Evolutionary conservation across 37 sponge, comb jelly and placozoan species (phyloP).

Genomic region (Theonella swinhoei): DNA sequence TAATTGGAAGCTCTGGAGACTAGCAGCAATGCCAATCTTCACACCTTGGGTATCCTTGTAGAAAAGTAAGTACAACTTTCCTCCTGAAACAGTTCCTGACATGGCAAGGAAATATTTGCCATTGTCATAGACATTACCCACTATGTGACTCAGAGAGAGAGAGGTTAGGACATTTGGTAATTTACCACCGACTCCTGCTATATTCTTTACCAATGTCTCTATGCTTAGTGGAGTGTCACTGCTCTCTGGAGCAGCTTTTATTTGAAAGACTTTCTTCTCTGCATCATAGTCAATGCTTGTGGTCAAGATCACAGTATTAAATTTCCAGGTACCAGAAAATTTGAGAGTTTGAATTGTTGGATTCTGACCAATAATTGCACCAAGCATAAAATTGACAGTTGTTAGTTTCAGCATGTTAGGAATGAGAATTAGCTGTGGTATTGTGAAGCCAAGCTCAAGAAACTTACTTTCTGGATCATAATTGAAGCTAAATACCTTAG

Average conservation of each 20-base stretch:
- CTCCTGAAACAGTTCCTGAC: not conserved
- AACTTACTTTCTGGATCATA: not conserved
- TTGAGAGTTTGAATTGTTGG: not conserved
- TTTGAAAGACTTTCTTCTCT: not conserved
- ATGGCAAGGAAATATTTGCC: not conserved
- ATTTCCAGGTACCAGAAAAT: not conserved
- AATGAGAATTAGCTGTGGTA: not conserved
- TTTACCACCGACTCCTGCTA: not conserved
- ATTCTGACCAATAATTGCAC: not conserved
- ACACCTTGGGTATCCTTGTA: not conserved
- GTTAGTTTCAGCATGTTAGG: not conserved
- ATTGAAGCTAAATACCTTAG: not conserved
- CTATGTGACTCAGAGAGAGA: not conserved
- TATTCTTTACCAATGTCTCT: not conserved
- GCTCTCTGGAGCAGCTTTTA: not conserved
- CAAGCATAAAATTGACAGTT: not conserved
- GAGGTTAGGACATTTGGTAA: not conserved
- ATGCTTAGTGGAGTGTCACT: not conserved
- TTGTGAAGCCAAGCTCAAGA: not conserved
- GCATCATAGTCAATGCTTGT: not conserved
- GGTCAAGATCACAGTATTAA: not conserved
- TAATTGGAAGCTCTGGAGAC: not conserved
- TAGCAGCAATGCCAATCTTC: not conserved
- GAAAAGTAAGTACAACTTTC: not conserved
- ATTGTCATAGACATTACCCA: not conserved